These are phyloP conservation scores for Penaeus japonicus DNA, from an alignment of 1,140 invertebrate species.

Conservation along the genomic window DNA sequence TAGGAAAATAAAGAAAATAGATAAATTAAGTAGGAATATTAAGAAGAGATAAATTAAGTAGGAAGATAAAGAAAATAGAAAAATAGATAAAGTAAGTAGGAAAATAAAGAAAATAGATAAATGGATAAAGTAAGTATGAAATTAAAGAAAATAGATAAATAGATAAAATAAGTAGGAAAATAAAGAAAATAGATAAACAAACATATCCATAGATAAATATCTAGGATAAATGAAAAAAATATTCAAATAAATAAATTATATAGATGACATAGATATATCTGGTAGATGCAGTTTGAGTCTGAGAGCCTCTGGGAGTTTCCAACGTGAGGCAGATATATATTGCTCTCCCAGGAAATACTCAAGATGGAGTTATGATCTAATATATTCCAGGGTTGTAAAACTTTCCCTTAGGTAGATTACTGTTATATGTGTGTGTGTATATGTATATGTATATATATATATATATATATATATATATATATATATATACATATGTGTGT, in stretches of 20 bases:
- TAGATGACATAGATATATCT: no score
- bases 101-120: neutral
- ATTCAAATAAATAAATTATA: no score
- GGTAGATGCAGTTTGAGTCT: no score
- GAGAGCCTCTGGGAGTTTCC: no score
- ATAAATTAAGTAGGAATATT: neutral
- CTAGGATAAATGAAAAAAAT: no score
- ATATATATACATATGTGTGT: neutral
- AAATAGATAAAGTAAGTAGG: neutral
- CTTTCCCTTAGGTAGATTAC: neutral
- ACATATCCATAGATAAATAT: no score
- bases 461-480: no score
- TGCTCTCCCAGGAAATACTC: neutral
- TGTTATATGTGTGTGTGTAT: neutral
- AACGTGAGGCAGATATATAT: neutral
- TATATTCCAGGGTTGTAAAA: neutral
- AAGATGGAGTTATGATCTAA: neutral
- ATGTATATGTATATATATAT: no score
- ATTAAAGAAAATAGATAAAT: neutral
- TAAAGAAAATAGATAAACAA: neutral
- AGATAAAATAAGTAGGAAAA: neutral
- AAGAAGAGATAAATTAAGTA: neutral
- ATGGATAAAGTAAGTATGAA: neutral
- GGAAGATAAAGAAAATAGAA: neutral
- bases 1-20: neutral